Evolutionary conservation across 1,140 invertebrate species (phyloP).

Genomic region (Saccostrea cuccullata): DNA sequence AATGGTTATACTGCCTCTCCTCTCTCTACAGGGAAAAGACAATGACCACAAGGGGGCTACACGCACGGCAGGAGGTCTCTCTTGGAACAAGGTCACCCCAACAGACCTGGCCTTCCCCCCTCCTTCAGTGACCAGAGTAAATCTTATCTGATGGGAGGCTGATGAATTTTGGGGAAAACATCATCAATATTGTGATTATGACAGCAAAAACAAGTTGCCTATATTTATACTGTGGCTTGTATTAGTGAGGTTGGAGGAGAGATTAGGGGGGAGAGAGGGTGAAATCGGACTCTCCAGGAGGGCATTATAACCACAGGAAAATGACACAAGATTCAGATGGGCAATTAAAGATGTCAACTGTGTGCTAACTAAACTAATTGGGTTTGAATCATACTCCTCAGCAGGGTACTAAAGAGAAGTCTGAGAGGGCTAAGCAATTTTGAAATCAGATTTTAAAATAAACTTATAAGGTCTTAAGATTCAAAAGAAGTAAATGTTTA

Average conservation of each 20-base stretch:
- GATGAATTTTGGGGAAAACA: neutral
- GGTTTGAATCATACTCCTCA: slow-evolving; percentile 12
- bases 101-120: neutral
- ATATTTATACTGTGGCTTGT: neutral
- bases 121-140: neutral
- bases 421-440: neutral
- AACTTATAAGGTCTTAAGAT: neutral
- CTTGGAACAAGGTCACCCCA: neutral
- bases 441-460: neutral
- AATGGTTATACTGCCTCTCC: slow-evolving; percentile 11
- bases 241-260: neutral
- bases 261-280: neutral
- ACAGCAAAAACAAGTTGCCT: slow-evolving; percentile 14
- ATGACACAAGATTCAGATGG: slow-evolving; percentile 30
- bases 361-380: slow-evolving; percentile 34
- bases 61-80: neutral
- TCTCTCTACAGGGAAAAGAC: neutral
- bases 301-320: slow-evolving; percentile 17
- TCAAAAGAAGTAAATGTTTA: too few species aligned
- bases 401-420: neutral
- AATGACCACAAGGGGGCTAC: neutral
- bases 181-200: slow-evolving; percentile 24
- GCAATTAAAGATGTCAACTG: slow-evolving; percentile 34
- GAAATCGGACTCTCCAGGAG: slow-evolving; percentile 1
- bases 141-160: slow-evolving; percentile 21